A percentile compares a stretch with the other conserved stretches of the same genome.
Conservation (phyloP, 2,888 invertebrate genomes). For the Chaetogeoica ovagalla region DNA sequence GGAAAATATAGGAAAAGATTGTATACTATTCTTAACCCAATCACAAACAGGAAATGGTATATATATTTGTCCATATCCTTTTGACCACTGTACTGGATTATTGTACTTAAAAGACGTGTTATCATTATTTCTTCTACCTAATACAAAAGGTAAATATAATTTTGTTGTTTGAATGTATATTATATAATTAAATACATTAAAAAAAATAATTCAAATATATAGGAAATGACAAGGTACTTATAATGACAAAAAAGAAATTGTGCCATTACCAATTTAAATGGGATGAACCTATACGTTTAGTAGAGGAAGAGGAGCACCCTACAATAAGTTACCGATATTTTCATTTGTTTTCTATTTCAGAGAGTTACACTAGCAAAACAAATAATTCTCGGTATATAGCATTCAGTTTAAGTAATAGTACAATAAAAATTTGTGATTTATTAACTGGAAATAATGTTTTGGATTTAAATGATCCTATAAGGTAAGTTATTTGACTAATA, state of each 20-base stretch:
- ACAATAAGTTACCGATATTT: conserved; percentile 1
- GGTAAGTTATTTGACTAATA: conserved; percentile 24
- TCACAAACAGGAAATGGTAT: conserved; percentile 15
- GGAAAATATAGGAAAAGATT: conserved; percentile 1
- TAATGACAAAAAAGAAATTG: conserved; percentile 13
- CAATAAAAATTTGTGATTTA: conserved; percentile 40
- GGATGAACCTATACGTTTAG: not conserved
- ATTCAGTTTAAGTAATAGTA: conserved; percentile 26
- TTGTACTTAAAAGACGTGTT: conserved; percentile 30
- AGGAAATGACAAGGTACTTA: conserved; percentile 21
- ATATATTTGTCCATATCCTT: conserved; percentile 32
- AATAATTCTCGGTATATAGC: conserved; percentile 28
- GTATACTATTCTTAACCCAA: conserved; percentile 15
- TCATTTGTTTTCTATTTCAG: conserved; percentile 30
- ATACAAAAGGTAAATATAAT: conserved; percentile 11
- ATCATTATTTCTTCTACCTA: conserved; percentile 27
- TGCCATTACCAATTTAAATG: not conserved
- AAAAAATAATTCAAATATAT: not conserved
- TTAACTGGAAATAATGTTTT: conserved; percentile 22
- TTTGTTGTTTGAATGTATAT: not conserved
- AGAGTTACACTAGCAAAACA: not conserved
- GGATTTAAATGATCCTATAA: conserved; percentile 33
- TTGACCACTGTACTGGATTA: conserved; percentile 18
- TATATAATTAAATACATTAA: not conserved
- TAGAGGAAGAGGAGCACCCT: not conserved